A percentile compares a stretch with the other conserved stretches of the same genome.
Evolutionary conservation across 2,113 vertebrate species (phyloP).

Genomic region (Sorex fumeus): DNA sequence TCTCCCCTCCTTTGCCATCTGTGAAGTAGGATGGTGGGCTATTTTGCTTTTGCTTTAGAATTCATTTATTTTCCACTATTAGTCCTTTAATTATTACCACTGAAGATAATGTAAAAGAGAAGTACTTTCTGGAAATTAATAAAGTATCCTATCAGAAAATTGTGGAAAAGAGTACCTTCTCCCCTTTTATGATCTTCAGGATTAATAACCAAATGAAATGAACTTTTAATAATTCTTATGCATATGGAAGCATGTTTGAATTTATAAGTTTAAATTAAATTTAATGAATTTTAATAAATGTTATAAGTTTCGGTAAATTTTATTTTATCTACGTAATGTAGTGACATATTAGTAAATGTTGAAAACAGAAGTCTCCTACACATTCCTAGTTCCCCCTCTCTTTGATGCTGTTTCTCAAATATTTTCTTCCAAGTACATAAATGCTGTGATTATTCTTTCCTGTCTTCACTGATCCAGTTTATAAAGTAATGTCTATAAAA

Average conservation of each 20-base stretch:
- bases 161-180: neutral
- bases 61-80: slow-evolving; percentile 5
- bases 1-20: neutral
- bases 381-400: fast-evolving
- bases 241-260: neutral
- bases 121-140: neutral
- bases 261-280: neutral
- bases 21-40: neutral
- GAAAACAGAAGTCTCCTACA: neutral
- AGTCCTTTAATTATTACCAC: neutral
- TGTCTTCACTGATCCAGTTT: neutral
- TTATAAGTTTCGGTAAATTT: neutral
- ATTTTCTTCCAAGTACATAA: neutral
- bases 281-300: too few species aligned
- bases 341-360: neutral
- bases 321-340: neutral
- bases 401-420: neutral
- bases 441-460: neutral
- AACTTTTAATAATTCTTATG: neutral
- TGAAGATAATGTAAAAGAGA: neutral
- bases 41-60: slow-evolving; percentile 30
- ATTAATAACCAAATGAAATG: neutral
- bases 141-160: neutral
- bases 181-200: neutral
- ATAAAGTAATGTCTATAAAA: neutral